These are phyloP conservation scores for Ploceus nigricollis DNA, from an alignment of 2,113 vertebrate genomes.

Conservation along the genomic window DNA sequence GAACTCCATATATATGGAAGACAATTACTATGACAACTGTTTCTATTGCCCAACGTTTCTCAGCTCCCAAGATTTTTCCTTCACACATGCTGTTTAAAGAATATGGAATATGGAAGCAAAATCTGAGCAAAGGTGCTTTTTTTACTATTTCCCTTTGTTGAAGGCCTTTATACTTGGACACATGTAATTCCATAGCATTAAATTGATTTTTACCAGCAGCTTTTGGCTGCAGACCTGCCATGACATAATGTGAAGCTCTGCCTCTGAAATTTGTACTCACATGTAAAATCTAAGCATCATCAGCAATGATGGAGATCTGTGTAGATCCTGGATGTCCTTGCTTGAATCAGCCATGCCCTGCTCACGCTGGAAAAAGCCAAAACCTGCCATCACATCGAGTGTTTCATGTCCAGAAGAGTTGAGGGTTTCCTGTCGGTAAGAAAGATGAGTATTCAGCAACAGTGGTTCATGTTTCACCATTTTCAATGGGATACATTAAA, in stretches of 20 bases:
- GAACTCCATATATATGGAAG: background rate
- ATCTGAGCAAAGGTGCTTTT: background rate
- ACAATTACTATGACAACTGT: background rate
- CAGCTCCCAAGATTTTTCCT: background rate
- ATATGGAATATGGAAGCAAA: background rate
- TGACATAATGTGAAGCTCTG: background rate
- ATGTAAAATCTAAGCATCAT: background rate
- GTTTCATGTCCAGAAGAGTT: background rate
- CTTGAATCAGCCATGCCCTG: background rate
- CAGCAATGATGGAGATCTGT: background rate
- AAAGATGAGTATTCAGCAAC: background rate
- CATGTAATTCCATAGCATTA: background rate
- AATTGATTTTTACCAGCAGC: background rate
- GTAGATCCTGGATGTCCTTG: background rate
- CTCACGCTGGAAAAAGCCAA: background rate
- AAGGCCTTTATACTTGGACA: background rate
- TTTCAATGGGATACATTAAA: background rate
- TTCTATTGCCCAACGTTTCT: background rate
- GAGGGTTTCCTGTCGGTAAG: background rate
- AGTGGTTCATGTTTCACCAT: background rate
- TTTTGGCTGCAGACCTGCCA: background rate
- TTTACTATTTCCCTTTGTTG: background rate
- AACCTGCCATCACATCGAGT: accelerated
- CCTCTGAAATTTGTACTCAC: background rate
- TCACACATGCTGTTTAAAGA: background rate